Conservation (phyloP, 2,113 vertebrate species). For the Aspidoscelis tigris region DNA sequence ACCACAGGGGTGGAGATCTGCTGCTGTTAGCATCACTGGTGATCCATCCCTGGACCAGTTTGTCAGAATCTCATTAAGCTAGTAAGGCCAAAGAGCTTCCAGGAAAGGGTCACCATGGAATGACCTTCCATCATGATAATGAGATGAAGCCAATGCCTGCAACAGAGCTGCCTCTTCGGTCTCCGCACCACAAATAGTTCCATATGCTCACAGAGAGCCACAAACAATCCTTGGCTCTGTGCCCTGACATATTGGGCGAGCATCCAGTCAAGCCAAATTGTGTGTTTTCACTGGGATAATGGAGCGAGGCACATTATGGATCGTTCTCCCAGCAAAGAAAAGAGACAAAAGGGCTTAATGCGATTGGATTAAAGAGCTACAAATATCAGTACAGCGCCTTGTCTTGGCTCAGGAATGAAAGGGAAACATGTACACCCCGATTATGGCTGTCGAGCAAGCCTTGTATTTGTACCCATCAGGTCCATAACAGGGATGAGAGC, state of each 20-base stretch:
- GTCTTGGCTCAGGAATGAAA: background rate
- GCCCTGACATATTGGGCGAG: background rate
- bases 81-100: no score
- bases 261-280: background rate
- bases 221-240: background rate
- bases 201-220: slow-evolving; percentile 5
- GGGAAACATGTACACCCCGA: background rate
- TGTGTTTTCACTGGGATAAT: slow-evolving; percentile 19
- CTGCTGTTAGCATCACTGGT: no score
- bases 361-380: slow-evolving; percentile 12
- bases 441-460: background rate
- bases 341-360: background rate
- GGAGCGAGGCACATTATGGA: background rate
- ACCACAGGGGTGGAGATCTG: no score
- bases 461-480: background rate
- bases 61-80: no score
- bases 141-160: background rate
- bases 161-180: background rate
- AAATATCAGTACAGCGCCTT: slow-evolving; percentile 1
- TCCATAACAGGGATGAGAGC: background rate
- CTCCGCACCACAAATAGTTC: background rate
- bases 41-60: no score
- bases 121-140: no score
- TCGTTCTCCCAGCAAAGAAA: slow-evolving; percentile 15
- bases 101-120: no score